Evolutionary conservation across 2,888 invertebrate species (phyloP).

Genomic region (Cephalotes varians): DNA sequence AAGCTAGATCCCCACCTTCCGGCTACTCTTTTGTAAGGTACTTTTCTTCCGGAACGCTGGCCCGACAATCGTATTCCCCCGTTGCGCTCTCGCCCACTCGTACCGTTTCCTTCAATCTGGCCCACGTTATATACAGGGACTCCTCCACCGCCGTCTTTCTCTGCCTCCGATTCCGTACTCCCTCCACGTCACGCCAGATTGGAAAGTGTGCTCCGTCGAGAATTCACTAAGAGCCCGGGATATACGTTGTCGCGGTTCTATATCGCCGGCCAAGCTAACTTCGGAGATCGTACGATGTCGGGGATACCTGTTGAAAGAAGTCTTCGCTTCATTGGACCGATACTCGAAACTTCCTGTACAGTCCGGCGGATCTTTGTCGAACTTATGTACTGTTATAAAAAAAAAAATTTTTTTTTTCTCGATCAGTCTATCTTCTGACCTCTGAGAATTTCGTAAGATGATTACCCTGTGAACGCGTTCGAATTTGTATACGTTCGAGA

Average conservation of each 20-base stretch:
- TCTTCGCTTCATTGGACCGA: slow-evolving; percentile 51
- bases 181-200: slow-evolving; percentile 66
- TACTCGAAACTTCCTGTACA: slow-evolving; percentile 51
- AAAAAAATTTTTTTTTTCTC: slow-evolving; percentile 14
- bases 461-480: background rate
- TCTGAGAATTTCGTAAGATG: slow-evolving; percentile 8
- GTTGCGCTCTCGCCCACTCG: slow-evolving; percentile 76
- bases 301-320: slow-evolving; percentile 77
- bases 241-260: slow-evolving; percentile 55
- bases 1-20: slow-evolving; percentile 58
- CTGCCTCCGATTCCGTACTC: slow-evolving; percentile 57
- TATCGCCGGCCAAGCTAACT: slow-evolving; percentile 58
- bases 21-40: slow-evolving; percentile 79
- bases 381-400: slow-evolving; percentile 3
- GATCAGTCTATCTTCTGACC: slow-evolving; percentile 27
- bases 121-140: slow-evolving; percentile 77
- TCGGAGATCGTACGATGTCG: slow-evolving; percentile 61
- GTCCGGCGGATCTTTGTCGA: slow-evolving; percentile 22
- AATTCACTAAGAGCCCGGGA: slow-evolving; percentile 60
- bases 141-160: slow-evolving; percentile 48
- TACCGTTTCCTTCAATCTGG: slow-evolving; percentile 82
- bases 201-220: slow-evolving; percentile 70
- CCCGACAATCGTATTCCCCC: slow-evolving; percentile 83
- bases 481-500: slow-evolving; percentile 43
- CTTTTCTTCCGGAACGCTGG: slow-evolving; percentile 84